These are phyloP conservation scores for Ormyrus labotus DNA, from an alignment of 2,888 invertebrate genomes.

Conservation along the genomic window DNA sequence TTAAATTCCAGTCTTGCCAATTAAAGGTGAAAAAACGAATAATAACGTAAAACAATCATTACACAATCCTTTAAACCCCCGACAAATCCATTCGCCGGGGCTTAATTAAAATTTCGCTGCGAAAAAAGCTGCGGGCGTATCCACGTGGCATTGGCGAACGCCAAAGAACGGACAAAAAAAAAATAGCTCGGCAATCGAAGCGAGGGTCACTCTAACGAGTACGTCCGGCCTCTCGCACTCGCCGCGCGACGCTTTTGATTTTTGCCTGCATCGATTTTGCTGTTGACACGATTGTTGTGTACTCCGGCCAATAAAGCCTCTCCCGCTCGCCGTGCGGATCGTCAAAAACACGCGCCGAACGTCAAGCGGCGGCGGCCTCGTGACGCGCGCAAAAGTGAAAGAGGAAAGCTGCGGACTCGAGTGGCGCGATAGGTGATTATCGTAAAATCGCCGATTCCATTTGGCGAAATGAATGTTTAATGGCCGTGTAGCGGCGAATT, in stretches of 20 bases:
- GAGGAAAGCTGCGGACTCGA: background rate
- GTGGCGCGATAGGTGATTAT: constrained; percentile 27
- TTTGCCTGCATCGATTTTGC: constrained; percentile 64
- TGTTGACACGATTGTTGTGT: constrained; percentile 63
- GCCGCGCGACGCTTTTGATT: constrained; percentile 20
- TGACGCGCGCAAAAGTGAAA: constrained; percentile 10
- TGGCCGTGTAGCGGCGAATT: constrained; percentile 29
- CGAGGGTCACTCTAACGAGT: background rate
- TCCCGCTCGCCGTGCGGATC: background rate
- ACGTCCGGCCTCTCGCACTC: background rate
- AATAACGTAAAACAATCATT: too few relatives aligned
- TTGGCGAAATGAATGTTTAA: constrained; percentile 49
- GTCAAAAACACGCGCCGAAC: constrained; percentile 52
- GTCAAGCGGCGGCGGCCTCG: constrained; percentile 10
- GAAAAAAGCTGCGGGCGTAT: constrained; percentile 11
- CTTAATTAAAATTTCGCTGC: constrained; percentile 47
- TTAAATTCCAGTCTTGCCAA: too few relatives aligned
- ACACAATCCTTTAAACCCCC: too few relatives aligned
- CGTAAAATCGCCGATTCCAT: constrained; percentile 51
- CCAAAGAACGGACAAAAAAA: background rate
- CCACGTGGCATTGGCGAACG: background rate
- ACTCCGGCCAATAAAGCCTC: constrained; percentile 42
- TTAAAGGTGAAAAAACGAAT: too few relatives aligned
- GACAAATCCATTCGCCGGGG: background rate
- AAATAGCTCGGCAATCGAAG: background rate